Evolutionary conservation across 1,140 invertebrate species (phyloP).

Genomic region (Halesus radiatus): DNA sequence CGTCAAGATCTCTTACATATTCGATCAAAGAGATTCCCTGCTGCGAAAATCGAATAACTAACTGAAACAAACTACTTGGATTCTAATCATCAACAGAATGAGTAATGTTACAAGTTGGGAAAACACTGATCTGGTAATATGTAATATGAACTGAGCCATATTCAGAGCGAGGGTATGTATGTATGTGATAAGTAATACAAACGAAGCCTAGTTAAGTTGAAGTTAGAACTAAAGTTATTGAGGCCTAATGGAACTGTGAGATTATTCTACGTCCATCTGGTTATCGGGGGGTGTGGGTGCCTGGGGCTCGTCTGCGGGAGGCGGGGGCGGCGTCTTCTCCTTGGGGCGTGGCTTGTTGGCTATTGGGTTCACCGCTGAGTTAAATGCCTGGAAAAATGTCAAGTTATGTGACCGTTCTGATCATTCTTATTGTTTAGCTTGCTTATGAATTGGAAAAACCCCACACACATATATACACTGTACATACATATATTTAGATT

Average conservation of each 20-base stretch:
- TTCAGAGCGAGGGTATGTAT: background rate
- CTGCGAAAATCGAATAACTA: too few relatives aligned
- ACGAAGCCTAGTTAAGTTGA: conserved; percentile 34
- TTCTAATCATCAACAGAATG: too few relatives aligned
- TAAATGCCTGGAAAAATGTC: conserved; percentile 73
- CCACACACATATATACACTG: too few relatives aligned
- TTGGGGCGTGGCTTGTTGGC: conserved; percentile 91
- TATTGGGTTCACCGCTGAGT: conserved; percentile 79
- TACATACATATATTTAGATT: background rate
- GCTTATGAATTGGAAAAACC: background rate
- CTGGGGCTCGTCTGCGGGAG: conserved; percentile 58
- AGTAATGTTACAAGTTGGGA: too few relatives aligned
- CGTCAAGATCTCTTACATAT: too few relatives aligned
- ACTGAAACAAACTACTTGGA: too few relatives aligned
- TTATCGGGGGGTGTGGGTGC: conserved; percentile 57
- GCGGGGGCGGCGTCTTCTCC: conserved; percentile 72
- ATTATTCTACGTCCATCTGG: conserved; percentile 68
- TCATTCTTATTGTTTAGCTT: background rate
- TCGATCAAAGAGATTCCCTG: too few relatives aligned
- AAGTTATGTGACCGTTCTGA: too few relatives aligned
- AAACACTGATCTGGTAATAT: background rate
- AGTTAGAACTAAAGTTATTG: conserved; percentile 37
- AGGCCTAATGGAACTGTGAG: conserved; percentile 3
- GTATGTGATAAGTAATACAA: conserved; percentile 9
- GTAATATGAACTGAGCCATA: background rate